These are phyloP conservation scores for Leptinotarsa haldemani DNA, from an alignment of 2,888 invertebrate species.

Conservation along the genomic window DNA sequence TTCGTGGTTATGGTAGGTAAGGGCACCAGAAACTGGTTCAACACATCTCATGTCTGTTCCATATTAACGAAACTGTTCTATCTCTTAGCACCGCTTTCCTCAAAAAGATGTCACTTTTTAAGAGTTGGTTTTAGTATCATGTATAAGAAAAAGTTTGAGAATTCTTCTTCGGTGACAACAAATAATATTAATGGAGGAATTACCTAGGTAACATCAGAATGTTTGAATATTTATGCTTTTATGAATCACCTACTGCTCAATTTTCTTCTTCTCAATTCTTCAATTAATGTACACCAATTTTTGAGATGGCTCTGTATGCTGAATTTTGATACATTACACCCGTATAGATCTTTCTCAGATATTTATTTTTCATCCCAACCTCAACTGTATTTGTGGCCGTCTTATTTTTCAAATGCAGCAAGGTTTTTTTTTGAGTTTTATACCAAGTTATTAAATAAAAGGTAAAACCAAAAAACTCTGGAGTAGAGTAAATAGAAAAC, in stretches of 20 bases:
- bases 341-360: no score
- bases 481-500: no score
- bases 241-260: background rate
- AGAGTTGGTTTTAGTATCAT: conserved; percentile 9
- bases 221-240: background rate
- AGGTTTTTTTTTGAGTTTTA: no score
- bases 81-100: conserved; percentile 10
- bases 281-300: no score
- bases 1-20: conserved; percentile 37
- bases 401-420: no score
- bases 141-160: background rate
- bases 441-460: no score
- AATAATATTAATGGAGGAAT: background rate
- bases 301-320: no score
- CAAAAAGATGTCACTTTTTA: conserved; percentile 1
- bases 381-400: no score
- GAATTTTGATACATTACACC: no score
- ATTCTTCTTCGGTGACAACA: background rate
- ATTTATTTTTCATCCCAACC: no score
- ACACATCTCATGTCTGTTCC: conserved; percentile 9
- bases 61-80: conserved; percentile 14
- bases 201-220: background rate
- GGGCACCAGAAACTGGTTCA: conserved; percentile 26
- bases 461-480: no score
- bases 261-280: no score